Evolutionary conservation across 2,797 vertebrate species (phyloP), one percentile per base, ranked within the genome.

Genomic region (Labroides dimidiatus): DNA sequence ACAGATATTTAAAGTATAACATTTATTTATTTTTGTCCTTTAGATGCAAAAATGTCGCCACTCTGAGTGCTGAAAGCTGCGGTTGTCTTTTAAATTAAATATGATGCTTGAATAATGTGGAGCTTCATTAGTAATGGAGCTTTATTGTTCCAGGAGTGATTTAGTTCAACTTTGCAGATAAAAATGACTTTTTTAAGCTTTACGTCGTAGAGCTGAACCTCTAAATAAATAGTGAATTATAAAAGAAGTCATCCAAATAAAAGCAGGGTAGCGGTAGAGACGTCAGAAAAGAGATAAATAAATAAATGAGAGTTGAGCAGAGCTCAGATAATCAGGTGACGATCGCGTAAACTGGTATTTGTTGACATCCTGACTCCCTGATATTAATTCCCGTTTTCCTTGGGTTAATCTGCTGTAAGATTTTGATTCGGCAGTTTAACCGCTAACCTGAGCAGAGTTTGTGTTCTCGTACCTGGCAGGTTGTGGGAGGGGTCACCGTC

Each of bases 101-200:
- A 8, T 33, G 8, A 33, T 7, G 30, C 30, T 33, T 33, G 7
- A 33, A 33, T 6, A 33, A 33, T 33, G 4, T 5, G 30, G 1
- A 6, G 30, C n/a, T n/a, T 9, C 4, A 33, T 7, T 33, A 1
- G 8, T 6, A 33, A 33, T 8, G 15, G 19, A 48, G 80, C 72
- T 44, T 24, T 63, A 62, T 49, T 69, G 20, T 24, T 72, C n/a
- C 23, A 70, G 14, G 68, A 57, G 44, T 14, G 15, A 14, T 62
- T 37, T 45, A 21, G 4, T 7, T 33, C 4, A 33, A 33, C 30
- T 33, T 19, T 44, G 43, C 7, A 10, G 6, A 2, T 51, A 12
- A 48, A 0, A 21, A 41, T 41, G 19, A 68, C 54, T 14, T 8
- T 17, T 7, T 2, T 4, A 36, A 6, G 5, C 10, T 45, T 39